Evolutionary conservation across 1,140 invertebrate species (phyloP), one percentile per base, ranked within the genome.

Genomic region (Neotoxoptera formosana): DNA sequence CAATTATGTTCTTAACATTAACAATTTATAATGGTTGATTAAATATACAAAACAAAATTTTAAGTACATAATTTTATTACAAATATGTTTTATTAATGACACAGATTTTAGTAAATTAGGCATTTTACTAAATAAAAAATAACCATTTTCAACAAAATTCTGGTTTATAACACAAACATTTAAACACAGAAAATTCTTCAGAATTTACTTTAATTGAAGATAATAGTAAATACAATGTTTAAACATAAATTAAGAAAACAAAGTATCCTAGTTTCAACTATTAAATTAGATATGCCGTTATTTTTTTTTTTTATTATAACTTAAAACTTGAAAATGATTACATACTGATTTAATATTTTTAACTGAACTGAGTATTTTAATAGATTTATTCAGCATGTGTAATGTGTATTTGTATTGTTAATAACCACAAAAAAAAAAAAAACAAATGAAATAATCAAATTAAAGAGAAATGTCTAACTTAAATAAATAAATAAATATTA

Each of bases 1-100:
- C 47, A 92, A 92, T 90, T 45, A 60, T 53, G 4, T 41, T 45
- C 36, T 67, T 67, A 90, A 60, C 53, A 60, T 90, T 90, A 45
- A 90, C 56, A 47, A 67, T 90, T 53, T 53, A 7, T 36, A 56
- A 90, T 67, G 17, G 56, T 60, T 67, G 7, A 67, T 67, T 41
- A 56, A 23, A 53, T 56, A 36, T 89, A 53, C 23, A 89, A 56
- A 56, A 89, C 45, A 89, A 53, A 48, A 36, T 30, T 51, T 53
- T 56, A 76, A 76, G 30, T 76, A 88, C 34, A 34, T 90, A 51
- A 30, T 60, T 67, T 47, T 56, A 25, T 30, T 60, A 45, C 3
- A 67, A 41, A 90, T 6, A 67, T 45, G 7, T 45, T 90, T 90
- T 45, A 67, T 45, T 34, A 56, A 41, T 45, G 36, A 60, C 25